A percentile compares a stretch with the other conserved stretches of the same genome.
phyloP scores from a whole-genome alignment of 2,113 vertebrate species.

The Embiotoca jacksoni region DNA sequence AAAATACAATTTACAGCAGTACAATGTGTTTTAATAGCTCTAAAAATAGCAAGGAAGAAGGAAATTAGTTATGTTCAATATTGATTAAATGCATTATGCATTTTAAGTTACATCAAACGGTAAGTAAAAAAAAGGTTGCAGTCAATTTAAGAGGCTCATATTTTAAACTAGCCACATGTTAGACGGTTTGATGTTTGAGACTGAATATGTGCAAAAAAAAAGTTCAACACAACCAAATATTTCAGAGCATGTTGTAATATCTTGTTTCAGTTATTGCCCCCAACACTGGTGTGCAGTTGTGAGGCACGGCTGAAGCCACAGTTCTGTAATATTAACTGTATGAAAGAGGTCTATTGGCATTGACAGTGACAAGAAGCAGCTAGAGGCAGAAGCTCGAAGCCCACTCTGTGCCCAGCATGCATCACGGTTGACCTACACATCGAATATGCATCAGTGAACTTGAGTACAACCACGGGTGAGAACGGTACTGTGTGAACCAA shows the following conservation, averaged over 20 bases:
- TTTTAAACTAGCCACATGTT: too few species aligned
- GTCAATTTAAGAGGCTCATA: too few species aligned
- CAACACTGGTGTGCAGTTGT: not conserved
- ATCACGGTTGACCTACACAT: slow-evolving; percentile 77
- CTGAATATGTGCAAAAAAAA: not conserved
- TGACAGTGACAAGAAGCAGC: slow-evolving; percentile 58
- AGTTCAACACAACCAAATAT: not conserved
- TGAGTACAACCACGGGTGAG: slow-evolving; percentile 33
- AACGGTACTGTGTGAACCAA: slow-evolving; percentile 42
- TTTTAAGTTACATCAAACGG: not conserved
- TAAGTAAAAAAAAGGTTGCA: not conserved
- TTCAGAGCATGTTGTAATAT: not conserved
- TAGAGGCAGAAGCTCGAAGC: slow-evolving; percentile 52
- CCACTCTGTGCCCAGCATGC: slow-evolving; percentile 45
- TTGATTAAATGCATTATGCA: not conserved
- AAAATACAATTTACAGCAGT: not conserved
- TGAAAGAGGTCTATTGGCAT: slow-evolving; percentile 6
- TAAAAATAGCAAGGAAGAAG: too few species aligned
- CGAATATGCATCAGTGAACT: slow-evolving; percentile 70
- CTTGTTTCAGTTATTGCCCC: not conserved
- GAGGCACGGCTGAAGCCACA: not conserved
- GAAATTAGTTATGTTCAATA: not conserved
- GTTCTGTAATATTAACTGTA: slow-evolving; percentile 3
- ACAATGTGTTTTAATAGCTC: not conserved
- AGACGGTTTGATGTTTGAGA: not conserved